These are phyloP conservation scores for Seira musarum DNA, from an alignment of 2,888 invertebrate species.

Conservation along the genomic window DNA sequence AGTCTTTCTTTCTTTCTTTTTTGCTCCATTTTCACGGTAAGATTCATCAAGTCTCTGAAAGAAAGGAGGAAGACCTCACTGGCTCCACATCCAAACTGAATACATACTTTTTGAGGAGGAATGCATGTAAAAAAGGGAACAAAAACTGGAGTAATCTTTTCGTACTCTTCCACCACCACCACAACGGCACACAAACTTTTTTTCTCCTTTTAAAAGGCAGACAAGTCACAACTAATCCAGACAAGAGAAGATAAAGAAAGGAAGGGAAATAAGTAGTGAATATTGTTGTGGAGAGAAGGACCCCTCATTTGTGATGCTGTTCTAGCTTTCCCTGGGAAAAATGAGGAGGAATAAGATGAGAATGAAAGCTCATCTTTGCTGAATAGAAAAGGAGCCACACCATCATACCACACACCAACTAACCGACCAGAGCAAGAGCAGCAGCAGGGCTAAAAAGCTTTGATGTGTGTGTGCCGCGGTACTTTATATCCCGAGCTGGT, in stretches of 20 bases:
- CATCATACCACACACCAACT: no score
- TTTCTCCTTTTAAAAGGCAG: neutral
- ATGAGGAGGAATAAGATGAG: no score
- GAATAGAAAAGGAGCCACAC: no score
- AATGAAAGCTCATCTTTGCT: neutral
- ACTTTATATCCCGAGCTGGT: neutral
- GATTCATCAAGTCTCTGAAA: no score
- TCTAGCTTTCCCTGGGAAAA: neutral
- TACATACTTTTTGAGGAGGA: neutral
- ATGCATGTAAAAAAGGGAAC: constrained; percentile 5
- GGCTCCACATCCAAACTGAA: neutral
- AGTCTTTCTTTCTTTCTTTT: neutral
- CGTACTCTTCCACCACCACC: neutral
- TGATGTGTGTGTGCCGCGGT: no score
- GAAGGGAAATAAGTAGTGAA: constrained; percentile 1
- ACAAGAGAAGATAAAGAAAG: neutral
- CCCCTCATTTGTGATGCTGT: neutral
- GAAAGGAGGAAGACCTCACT: no score
- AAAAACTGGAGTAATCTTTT: neutral
- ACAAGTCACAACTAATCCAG: constrained; percentile 7
- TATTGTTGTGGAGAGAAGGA: neutral
- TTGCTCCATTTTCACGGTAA: neutral
- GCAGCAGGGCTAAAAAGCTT: neutral
- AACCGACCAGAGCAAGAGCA: no score
- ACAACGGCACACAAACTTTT: neutral